Base-by-base conservation (phyloP, 2,888 invertebrate genomes). In the Urechis unicinctus region DNA sequence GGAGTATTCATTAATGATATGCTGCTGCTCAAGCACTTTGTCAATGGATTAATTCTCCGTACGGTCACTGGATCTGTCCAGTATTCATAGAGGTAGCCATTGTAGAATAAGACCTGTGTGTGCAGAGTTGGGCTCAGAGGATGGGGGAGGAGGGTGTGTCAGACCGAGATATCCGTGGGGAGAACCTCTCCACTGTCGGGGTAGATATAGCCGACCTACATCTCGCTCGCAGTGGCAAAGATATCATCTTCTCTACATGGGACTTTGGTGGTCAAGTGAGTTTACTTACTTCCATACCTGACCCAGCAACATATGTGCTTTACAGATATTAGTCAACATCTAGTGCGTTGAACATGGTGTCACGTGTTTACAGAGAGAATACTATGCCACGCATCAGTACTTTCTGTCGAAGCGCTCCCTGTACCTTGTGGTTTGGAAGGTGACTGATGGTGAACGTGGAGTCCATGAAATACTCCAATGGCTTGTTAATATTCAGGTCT, bases 361-460 rank as follows among this genome's bases (percentile, higher is more conserved):
- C n/a, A n/a, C n/a, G n/a, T 31, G 17, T 24, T 13, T 52, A 24
- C 65, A 82, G 79, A 71, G 88, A 73, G 97, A 98, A 72, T 96
- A 97, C 77, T 97, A 97, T 77, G 92, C 96, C 0, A 97, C 97
- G 0, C 97, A 97, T 82, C 96, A 97, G 76, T 98, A 98, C 78
- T 98, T 98, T 78, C 81, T 98, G 47, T 95, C 96, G 0, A 90
- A 93, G 58, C 84, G 97, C 17, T 93, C 95, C 25, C 81, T 98
- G 36, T 98, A 96, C 77, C 81, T 98, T 53, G 96, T 97, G 1
- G 85, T 96, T 2, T 98, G 97, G 96, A 85, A 87, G 66, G 52
- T 95, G 52, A 88, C 87, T 0, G 95, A 96, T 68, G 97, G 97
- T 0, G 85, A 91, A 71, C 84, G 85, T 65, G 97, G 95, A 0